phyloP scores from a whole-genome alignment of 2,888 invertebrate species.

The Sphinx pinastri region DNA sequence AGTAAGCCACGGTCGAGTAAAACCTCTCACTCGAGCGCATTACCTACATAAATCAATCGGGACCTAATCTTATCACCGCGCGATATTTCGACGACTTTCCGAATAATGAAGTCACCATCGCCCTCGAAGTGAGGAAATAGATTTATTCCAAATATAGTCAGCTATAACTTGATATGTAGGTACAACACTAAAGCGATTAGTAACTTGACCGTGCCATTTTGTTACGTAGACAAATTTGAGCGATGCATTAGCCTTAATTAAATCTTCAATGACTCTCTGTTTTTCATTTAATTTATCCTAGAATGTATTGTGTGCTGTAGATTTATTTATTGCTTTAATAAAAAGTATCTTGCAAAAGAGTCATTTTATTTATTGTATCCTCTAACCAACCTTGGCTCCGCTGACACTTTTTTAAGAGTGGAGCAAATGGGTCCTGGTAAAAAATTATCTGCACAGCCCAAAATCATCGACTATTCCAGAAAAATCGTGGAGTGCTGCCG shows the following conservation, averaged over 20 bases:
- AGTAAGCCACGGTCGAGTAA: constrained; percentile 67
- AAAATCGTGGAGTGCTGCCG: too few relatives aligned
- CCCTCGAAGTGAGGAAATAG: not conserved
- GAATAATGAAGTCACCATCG: not conserved
- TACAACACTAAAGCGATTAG: constrained; percentile 14
- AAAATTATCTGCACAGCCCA: too few relatives aligned
- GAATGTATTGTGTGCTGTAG: not conserved
- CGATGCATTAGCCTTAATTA: constrained; percentile 18
- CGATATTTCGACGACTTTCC: not conserved
- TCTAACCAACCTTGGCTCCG: too few relatives aligned
- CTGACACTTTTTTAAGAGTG: too few relatives aligned
- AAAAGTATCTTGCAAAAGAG: too few relatives aligned
- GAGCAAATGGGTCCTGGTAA: too few relatives aligned
- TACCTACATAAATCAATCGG: constrained; percentile 22
- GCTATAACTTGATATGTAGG: not conserved
- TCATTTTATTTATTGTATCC: too few relatives aligned
- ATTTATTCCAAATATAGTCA: not conserved
- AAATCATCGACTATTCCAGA: too few relatives aligned
- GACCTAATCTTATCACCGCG: constrained; percentile 5
- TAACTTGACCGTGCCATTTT: not conserved
- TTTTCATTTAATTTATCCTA: not conserved
- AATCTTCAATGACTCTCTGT: not conserved
- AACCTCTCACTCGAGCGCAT: constrained; percentile 64
- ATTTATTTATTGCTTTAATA: not conserved
- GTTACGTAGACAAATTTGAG: constrained; percentile 3